Evolutionary conservation across 2,888 invertebrate genomes (phyloP), one percentile per base, ranked within the genome.

Genomic region (Calameuta idolon): DNA sequence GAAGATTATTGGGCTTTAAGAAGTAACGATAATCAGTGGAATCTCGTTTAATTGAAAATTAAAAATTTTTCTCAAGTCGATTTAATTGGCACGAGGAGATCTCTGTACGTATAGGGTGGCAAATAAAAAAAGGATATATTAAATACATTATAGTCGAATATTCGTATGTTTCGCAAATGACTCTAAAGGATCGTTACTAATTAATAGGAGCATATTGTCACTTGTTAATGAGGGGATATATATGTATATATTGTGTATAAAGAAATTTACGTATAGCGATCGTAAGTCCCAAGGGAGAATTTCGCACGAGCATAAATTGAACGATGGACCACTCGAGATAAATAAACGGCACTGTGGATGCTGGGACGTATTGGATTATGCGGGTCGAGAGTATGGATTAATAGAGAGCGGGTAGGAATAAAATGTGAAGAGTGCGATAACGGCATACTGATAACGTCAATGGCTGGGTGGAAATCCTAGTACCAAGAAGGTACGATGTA

Each of bases 261-360:
- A 9, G 55, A 23, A 55, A 23, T 55, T 23, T 5, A 9, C 2
- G 55, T 55, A 15, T 5, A 5, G 55, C 9, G 71, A 77, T 73
- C 31, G 74, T 74, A 69, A n/a, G n/a, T 81, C 78, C 74, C 69
- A 12, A 75, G 37, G 69, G 75, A 55, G 40, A 71, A 79, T 77
- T 84, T 82, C 78, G 81, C 83, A 79, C 79, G 76, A 77, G 78
- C 79, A 75, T 81, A 85, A 85, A 87, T 86, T 85, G 82, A 77
- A 83, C 86, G 85, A 85, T 83, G 84, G 84, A 81, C 79, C 81
- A 86, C 87, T 86, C 83, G 84, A 83, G 84, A 86, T 86, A 85
- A 87, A 82, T 85, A 85, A 85, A 84, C 80, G 83, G n/a, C 75
- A 77, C 55, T 73, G 73, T n/a, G 37, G 31, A 34, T 35, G 33